Base-by-base conservation (phyloP, 2,797 vertebrate species). In the Oreochromis grahami region DNA sequence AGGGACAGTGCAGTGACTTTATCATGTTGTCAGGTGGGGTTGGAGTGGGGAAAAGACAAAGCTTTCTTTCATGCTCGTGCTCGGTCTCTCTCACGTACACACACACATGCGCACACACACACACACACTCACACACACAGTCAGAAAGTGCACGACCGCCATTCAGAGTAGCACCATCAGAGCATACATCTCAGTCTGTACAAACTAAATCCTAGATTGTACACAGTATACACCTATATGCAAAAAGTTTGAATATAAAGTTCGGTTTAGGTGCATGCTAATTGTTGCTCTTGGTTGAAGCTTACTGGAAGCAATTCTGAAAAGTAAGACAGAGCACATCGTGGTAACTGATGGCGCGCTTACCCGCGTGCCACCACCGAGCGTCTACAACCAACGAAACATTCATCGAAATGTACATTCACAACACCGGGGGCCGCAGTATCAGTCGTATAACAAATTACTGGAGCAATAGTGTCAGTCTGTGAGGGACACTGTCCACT, bases 121-220 rank as follows among this genome's bases (percentile, higher is more conserved):
- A 55, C 86, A 60, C 85, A 11, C 85, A 55, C 86, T 15, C 74
- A 26, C 79, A 45, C 78, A 53, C 89, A 77, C 43, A 87, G 85
- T 95, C 93, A 94, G 88, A 96, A 96, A 96, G 96, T 96, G 95
- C 96, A 96, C 78, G 87, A 95, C 95, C 91, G 92, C 93, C 93
- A 89, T 92, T 94, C 92, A 92, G 85, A 92, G 93, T 96, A 97
- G 96, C 96, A 97, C 96, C 96, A 94, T 95, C 94, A 95, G 93
- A 96, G 94, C 95, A 92, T 83, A 94, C 86, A 91, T 94, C 87
- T 94, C 93, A 93, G 85, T 93, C 92, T 83, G 90, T 94, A 93
- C 92, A 92, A 94, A 92, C 87, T 93, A 89, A 87, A 76, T 88
- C 80, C 86, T 93, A 93, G 90, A 85, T 92, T 94, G 92, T 90